Percentiles rank a stretch among this genome's conserved stretches.
Conservation (phyloP, 2,797 vertebrate genomes). For the Propithecus perrieri region DNA sequence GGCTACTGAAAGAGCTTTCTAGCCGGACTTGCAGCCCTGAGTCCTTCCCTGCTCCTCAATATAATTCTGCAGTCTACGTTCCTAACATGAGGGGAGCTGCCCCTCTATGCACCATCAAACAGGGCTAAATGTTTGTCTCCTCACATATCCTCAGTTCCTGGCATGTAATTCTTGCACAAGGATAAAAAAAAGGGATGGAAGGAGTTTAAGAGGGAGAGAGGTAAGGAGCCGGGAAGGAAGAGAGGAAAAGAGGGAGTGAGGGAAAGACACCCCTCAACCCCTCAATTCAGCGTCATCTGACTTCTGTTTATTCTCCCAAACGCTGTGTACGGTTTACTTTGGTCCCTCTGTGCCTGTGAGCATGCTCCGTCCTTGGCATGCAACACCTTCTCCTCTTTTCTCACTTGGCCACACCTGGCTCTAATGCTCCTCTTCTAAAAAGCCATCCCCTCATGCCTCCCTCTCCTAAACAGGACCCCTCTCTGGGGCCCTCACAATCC, state of each 20-base stretch:
- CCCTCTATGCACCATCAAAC: too few relatives aligned
- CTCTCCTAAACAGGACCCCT: neutral
- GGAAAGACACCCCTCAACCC: neutral
- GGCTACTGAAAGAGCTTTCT: neutral
- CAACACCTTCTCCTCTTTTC: neutral
- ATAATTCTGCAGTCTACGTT: neutral
- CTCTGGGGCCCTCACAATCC: too few relatives aligned
- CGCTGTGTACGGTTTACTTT: neutral
- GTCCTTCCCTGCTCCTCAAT: neutral
- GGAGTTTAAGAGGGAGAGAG: neutral
- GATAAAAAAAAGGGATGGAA: neutral
- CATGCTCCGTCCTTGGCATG: accelerated
- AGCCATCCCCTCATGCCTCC: accelerated
- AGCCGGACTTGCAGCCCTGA: neutral
- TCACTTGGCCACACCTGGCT: neutral
- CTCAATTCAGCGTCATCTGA: neutral
- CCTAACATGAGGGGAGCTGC: neutral
- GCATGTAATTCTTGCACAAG: neutral
- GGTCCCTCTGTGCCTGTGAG: neutral
- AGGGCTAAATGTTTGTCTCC: neutral
- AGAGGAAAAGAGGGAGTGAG: accelerated
- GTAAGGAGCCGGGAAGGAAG: too few relatives aligned
- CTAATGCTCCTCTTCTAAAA: neutral
- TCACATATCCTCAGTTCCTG: neutral
- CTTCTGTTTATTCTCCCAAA: neutral